A percentile compares a stretch with the other conserved stretches of the same genome.
Conservation (phyloP, 2,113 vertebrate species). For the Leptobrachium leishanense region DNA sequence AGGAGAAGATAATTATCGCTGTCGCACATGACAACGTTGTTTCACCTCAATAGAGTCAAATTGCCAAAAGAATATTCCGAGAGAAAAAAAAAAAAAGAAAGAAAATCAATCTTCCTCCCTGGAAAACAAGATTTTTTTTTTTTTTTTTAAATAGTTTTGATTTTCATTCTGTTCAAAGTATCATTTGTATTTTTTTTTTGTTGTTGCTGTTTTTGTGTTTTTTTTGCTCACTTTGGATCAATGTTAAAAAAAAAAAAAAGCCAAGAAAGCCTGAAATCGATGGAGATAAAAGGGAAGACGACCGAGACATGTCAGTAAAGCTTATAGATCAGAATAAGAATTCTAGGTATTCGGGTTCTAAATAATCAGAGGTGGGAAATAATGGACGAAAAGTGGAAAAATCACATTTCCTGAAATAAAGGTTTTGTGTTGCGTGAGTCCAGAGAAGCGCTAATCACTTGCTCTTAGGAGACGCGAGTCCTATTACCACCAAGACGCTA, state of each 20-base stretch:
- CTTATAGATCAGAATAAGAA: no score
- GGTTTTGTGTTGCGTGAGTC: no score
- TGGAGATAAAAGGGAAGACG: neutral
- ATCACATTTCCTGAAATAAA: no score
- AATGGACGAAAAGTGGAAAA: no score
- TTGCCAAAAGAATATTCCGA: neutral
- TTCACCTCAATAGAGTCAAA: slow-evolving; percentile 27
- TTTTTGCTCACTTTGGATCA: neutral
- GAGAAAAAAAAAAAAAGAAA: neutral
- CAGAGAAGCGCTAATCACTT: no score
- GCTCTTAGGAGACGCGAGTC: no score
- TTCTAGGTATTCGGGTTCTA: no score
- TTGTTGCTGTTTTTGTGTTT: neutral
- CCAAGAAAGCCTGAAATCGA: neutral
- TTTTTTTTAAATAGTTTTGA: neutral
- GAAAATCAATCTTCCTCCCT: neutral
- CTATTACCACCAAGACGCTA: no score
- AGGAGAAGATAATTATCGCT: slow-evolving; percentile 41
- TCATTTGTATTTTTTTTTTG: neutral
- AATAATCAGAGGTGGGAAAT: no score
- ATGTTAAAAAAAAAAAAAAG: neutral
- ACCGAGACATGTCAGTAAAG: no score
- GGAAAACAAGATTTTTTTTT: neutral
- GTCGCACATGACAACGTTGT: slow-evolving; percentile 30
- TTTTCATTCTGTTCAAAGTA: neutral